phyloP scores from a whole-genome alignment of 2,113 vertebrate species.

The Agelaius phoeniceus region DNA sequence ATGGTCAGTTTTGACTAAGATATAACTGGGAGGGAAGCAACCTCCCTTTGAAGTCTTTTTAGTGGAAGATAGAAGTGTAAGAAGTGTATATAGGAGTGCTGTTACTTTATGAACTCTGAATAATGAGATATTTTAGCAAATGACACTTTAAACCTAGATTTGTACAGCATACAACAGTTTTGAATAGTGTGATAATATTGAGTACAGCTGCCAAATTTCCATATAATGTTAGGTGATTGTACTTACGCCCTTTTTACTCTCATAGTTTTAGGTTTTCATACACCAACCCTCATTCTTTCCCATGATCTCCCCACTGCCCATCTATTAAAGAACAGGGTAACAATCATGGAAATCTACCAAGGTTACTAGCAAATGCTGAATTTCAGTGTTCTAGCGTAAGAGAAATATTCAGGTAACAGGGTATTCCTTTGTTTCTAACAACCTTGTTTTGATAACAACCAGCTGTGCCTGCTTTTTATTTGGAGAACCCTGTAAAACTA shows the following conservation, averaged over 20 bases:
- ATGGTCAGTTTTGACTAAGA: constrained; percentile 60
- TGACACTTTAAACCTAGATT: constrained; percentile 68
- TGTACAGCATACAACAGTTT: constrained; percentile 58
- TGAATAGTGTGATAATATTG: constrained; percentile 48
- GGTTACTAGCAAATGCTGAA: constrained; percentile 56
- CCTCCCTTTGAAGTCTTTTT: constrained; percentile 62
- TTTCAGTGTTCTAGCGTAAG: constrained; percentile 47
- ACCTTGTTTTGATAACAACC: constrained; percentile 67
- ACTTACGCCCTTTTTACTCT: constrained; percentile 60
- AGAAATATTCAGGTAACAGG: constrained; percentile 72
- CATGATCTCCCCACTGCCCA: neutral
- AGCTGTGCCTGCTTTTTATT: constrained; percentile 77
- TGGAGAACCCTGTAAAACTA: constrained; percentile 51
- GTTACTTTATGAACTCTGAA: constrained; percentile 66
- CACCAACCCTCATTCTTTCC: neutral
- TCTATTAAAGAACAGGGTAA: constrained; percentile 70
- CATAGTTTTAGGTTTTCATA: constrained; percentile 30
- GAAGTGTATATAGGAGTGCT: constrained; percentile 60
- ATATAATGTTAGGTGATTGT: constrained; percentile 51
- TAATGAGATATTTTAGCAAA: constrained; percentile 71
- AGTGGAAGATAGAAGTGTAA: constrained; percentile 55
- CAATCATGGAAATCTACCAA: constrained; percentile 6
- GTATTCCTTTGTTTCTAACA: constrained; percentile 69
- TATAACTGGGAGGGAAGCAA: neutral
- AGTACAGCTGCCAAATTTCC: constrained; percentile 70